phyloP scores from a whole-genome alignment of 2,113 vertebrate species.

The Nothocercus julius region DNA sequence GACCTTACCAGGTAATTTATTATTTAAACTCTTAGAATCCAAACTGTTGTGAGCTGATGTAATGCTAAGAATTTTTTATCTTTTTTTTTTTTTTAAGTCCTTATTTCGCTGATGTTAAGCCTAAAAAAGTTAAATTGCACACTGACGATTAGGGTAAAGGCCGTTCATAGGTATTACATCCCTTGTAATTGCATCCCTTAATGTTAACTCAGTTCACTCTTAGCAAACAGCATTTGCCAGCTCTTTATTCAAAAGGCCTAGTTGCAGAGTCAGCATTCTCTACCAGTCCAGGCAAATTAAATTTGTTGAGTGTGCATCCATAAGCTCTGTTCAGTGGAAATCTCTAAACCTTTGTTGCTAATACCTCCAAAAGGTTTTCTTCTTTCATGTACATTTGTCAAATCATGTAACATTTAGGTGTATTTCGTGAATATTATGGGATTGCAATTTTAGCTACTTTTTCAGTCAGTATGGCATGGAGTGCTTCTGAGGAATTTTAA shows the following conservation, averaged over 20 bases:
- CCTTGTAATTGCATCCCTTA: neutral
- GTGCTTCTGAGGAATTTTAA: neutral
- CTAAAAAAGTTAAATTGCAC: neutral
- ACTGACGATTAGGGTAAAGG: neutral
- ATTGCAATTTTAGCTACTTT: neutral
- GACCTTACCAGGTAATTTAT: neutral
- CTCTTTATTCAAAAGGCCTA: constrained; percentile 39
- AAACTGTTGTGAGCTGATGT: neutral
- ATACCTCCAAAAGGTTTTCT: constrained; percentile 18
- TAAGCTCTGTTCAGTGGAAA: constrained; percentile 37
- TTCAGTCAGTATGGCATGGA: neutral
- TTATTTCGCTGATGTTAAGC: neutral
- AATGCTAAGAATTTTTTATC: neutral
- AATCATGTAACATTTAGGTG: neutral
- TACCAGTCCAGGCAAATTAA: neutral
- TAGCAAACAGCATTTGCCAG: constrained; percentile 31
- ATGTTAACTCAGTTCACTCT: neutral
- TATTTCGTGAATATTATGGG: neutral
- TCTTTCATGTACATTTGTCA: neutral
- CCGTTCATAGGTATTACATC: neutral
- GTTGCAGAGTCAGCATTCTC: constrained; percentile 56
- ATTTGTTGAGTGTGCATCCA: constrained; percentile 62
- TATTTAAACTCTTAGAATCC: neutral
- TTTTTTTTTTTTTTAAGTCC: neutral
- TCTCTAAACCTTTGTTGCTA: constrained; percentile 32